Conservation (phyloP, 1,140 invertebrate genomes). For the Adoxophyes honmai region DNA sequence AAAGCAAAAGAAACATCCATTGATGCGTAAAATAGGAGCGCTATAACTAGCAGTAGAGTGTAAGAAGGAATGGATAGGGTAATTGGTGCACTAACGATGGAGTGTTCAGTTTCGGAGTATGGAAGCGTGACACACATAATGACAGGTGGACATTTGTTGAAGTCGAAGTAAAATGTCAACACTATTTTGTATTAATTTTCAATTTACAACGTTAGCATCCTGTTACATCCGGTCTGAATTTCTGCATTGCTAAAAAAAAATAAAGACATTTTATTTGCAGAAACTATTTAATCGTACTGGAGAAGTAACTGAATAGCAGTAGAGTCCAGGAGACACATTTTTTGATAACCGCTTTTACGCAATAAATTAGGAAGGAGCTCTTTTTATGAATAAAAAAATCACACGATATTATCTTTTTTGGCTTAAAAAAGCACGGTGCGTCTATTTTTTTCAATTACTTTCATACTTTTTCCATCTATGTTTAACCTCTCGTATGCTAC, state of each 20-base stretch:
- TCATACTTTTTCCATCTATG: no score
- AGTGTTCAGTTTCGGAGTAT: not conserved
- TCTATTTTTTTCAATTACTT: no score
- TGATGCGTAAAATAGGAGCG: not conserved
- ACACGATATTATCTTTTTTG: no score
- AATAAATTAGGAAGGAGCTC: no score
- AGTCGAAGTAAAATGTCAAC: constrained; percentile 6
- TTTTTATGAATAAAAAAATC: no score
- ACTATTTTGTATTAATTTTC: constrained; percentile 12
- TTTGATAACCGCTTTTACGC: no score
- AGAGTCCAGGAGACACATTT: no score
- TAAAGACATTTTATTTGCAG: no score
- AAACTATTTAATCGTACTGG: no score
- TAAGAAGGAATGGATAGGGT: not conserved
- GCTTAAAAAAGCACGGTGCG: no score
- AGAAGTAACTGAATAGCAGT: no score
- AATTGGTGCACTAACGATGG: not conserved
- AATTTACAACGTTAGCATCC: constrained; percentile 7
- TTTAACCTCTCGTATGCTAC: no score
- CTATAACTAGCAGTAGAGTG: not conserved
- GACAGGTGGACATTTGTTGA: constrained; percentile 13
- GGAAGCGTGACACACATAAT: not conserved
- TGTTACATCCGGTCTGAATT: constrained; percentile 7
- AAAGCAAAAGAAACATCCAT: not conserved
- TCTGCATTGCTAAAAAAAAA: not conserved